These are phyloP conservation scores for Phortica okadai DNA, from an alignment of 2,888 invertebrate genomes.

Conservation along the genomic window DNA sequence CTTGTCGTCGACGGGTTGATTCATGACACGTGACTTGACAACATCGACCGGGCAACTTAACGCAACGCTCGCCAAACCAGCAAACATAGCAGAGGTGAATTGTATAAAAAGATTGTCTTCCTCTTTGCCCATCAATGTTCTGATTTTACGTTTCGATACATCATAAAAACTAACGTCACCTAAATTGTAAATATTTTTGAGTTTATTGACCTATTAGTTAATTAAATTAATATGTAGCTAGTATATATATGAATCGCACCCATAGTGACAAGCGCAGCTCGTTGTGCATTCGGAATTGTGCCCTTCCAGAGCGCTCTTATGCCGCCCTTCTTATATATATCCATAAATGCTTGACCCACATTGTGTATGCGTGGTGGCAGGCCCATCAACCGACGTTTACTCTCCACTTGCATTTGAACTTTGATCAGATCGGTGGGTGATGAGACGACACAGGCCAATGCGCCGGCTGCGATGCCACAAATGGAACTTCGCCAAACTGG, in stretches of 20 bases:
- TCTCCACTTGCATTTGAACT: constrained; percentile 95
- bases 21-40: constrained; percentile 56
- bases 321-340: constrained; percentile 84
- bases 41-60: constrained; percentile 57
- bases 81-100: constrained; percentile 47
- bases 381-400: constrained; percentile 85
- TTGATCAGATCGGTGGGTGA: constrained; percentile 93
- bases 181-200: constrained; percentile 18
- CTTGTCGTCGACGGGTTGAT: constrained; percentile 44
- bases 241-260: constrained; percentile 74
- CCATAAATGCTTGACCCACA: constrained; percentile 84
- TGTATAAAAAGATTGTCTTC: constrained; percentile 48
- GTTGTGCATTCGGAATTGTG: constrained; percentile 89
- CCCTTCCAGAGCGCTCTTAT: constrained; percentile 89
- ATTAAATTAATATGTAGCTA: background rate
- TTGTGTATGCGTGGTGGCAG: constrained; percentile 85
- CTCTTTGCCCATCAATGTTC: constrained; percentile 28
- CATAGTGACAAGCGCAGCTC: constrained; percentile 84
- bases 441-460: constrained; percentile 62
- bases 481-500: constrained; percentile 40
- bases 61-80: constrained; percentile 49
- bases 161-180: constrained; percentile 86
- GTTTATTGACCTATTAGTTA: background rate
- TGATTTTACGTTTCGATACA: constrained; percentile 52
- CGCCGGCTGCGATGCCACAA: constrained; percentile 39